Conservation (phyloP, 2,113 vertebrate species). For the Polypterus senegalus region DNA sequence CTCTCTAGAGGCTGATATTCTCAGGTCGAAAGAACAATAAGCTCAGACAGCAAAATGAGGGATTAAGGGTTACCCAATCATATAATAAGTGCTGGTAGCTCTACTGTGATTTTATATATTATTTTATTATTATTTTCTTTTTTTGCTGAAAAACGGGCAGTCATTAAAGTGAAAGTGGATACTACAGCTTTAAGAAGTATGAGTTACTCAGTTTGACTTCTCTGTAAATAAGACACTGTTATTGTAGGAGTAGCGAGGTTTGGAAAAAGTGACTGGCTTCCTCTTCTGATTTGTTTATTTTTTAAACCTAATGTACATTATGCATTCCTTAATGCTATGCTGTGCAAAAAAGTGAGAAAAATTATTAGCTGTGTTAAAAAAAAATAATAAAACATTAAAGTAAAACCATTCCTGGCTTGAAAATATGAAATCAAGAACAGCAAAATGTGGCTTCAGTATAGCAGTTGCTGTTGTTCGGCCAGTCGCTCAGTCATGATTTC, state of each 20-base stretch:
- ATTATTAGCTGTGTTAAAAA: constrained; percentile 55
- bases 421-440: too few relatives aligned
- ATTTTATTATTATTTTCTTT: constrained; percentile 10
- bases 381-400: constrained; percentile 58
- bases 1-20: too few relatives aligned
- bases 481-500: too few relatives aligned
- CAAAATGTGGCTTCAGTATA: too few relatives aligned
- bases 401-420: too few relatives aligned
- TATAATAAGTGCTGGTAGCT: constrained; percentile 19
- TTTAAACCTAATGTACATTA: constrained; percentile 47
- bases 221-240: constrained; percentile 57
- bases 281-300: constrained; percentile 57
- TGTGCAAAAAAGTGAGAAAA: constrained; percentile 31
- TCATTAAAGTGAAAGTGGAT: constrained; percentile 44
- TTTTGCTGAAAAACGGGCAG: constrained; percentile 20
- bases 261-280: constrained; percentile 54
- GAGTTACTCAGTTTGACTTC: constrained; percentile 20
- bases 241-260: constrained; percentile 49
- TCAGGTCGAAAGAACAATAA: too few relatives aligned
- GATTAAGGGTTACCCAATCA: constrained; percentile 11
- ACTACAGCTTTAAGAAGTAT: constrained; percentile 31
- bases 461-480: too few relatives aligned
- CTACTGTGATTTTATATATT: constrained; percentile 10
- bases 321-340: constrained; percentile 40
- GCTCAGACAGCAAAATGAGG: too few relatives aligned